Evolutionary conservation across 2,797 vertebrate species (phyloP), one percentile per base, ranked within the genome.

Genomic region (Ctenochaetus hawaiiensis): DNA sequence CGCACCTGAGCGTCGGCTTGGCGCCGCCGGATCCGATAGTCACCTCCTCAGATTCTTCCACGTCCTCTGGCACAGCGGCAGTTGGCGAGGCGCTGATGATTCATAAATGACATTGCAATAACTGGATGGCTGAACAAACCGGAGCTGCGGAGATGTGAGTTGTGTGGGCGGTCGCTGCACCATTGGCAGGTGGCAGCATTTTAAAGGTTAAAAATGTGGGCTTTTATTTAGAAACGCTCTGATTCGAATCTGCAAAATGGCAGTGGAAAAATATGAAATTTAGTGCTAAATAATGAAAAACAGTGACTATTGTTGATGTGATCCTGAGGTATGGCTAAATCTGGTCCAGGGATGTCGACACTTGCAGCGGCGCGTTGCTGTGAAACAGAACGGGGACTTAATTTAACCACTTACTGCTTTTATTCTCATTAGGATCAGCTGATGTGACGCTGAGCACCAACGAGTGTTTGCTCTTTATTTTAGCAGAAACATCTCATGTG

Each of bases 141-240:
- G 65, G 84, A 75, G 77, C 78, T 59, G 51, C 71, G 58, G 82
- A 81, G 82, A 83, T 81, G 77, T 78, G 80, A 58, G 26, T 63
- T 58, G 64, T 83, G 89, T 90, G 87, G 87, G 89, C 17, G 83
- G 84, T 23, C 5, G 4, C 58, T 78, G 85, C 54, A 44, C 73
- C 57, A 44, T 85, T 88, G 71, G 77, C 84, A 89, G 86, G 87
- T 89, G 84, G 88, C 84, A 37, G 80, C 37, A 54, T 85, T 84
- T 82, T 82, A 81, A 85, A 87, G 81, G 89, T 87, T 86, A 80
- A 78, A 83, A 77, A 78, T 85, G 82, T 88, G 83, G 82, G 86
- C 53, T 88, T 88, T 72, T 73, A 78, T 87, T 84, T 84, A 71
- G 64, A 88, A 68, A 70, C 62, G 80, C 43, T 72, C 13, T 23